A percentile compares a stretch with the other conserved stretches of the same genome.
Evolutionary conservation across 2,797 vertebrate species (phyloP).

Genomic region (Stomatorhinus walkeri): DNA sequence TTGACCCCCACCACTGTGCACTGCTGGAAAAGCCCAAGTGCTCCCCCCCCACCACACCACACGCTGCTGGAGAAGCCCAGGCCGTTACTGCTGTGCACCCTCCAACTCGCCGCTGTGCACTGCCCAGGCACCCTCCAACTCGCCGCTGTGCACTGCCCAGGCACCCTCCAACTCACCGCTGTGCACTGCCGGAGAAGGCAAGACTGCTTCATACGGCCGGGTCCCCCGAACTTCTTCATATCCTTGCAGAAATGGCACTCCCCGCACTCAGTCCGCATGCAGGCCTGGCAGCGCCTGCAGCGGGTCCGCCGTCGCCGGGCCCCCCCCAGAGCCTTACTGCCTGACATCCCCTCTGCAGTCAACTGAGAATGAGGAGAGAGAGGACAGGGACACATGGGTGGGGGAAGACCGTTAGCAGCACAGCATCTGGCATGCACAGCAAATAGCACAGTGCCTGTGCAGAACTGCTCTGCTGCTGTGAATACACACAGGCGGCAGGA

Average conservation of each 20-base stretch:
- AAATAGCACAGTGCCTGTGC: background rate
- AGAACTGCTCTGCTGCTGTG: background rate
- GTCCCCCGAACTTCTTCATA: constrained; percentile 93
- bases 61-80: too few species aligned
- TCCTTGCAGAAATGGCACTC: constrained; percentile 93
- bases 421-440: background rate
- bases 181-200: constrained; percentile 86
- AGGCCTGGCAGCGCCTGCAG: constrained; percentile 86
- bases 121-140: too few species aligned
- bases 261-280: constrained; percentile 83
- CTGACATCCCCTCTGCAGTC: constrained; percentile 76
- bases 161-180: constrained; percentile 61
- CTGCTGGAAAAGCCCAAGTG: background rate
- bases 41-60: background rate
- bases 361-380: constrained; percentile 41
- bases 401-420: background rate
- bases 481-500: background rate
- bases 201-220: constrained; percentile 88
- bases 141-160: background rate
- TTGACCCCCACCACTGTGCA: background rate
- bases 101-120: background rate
- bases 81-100: too few species aligned
- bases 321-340: constrained; percentile 83
- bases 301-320: constrained; percentile 81
- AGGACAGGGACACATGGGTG: background rate